phyloP scores from a whole-genome alignment of 2,113 vertebrate genomes.

The Anguilla rostrata region DNA sequence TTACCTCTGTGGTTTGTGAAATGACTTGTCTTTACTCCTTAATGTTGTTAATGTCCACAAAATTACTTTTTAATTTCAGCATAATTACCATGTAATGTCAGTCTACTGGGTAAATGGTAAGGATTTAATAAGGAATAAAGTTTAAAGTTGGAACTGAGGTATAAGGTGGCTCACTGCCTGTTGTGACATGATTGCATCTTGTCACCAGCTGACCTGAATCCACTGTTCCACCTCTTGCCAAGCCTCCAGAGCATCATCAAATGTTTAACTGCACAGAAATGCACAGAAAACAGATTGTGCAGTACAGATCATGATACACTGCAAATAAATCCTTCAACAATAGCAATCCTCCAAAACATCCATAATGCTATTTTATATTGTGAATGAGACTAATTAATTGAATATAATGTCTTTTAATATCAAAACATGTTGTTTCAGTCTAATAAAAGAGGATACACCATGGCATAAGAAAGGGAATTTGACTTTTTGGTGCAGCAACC shows the following conservation, averaged over 20 bases:
- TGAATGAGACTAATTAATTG: background rate
- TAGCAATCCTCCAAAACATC: background rate
- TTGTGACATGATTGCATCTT: background rate
- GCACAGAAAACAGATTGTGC: background rate
- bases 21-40: background rate
- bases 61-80: background rate
- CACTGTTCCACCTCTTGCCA: background rate
- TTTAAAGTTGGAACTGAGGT: background rate
- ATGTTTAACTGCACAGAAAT: background rate
- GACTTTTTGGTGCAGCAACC: background rate
- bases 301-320: background rate
- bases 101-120: background rate
- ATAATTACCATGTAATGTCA: background rate
- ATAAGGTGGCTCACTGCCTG: background rate
- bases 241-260: background rate
- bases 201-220: background rate
- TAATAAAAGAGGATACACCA: background rate
- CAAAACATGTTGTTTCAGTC: background rate
- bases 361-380: background rate
- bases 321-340: background rate
- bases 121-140: background rate
- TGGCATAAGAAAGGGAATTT: no score
- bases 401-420: background rate
- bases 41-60: background rate
- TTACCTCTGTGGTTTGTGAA: background rate